Evolutionary conservation across 2,888 invertebrate genomes (phyloP), one percentile per base, ranked within the genome.

Genomic region (Eupeodes luniger): DNA sequence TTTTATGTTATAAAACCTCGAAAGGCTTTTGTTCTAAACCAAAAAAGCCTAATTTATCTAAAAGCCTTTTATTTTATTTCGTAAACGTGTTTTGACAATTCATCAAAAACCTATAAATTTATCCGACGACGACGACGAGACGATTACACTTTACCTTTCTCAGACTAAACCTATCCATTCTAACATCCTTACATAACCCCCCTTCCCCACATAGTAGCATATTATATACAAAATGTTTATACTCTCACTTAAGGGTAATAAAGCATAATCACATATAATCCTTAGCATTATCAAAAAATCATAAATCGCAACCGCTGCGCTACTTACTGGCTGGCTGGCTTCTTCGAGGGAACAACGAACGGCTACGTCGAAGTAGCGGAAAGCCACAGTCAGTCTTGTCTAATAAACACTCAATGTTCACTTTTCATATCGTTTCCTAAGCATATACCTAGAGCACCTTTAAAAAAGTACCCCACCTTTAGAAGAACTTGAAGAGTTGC

Each of bases 261-360:
- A 84, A 88, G 81, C 78, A 81, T 88, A 88, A 88, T 85, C 88
- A 85, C 85, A 88, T 77, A 88, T 88, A 88, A 88, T 88, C 88
- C 85, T 49, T 62, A 27, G 88, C 88, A 88, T 88, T 81, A 88
- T 88, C 88, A 88, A 88, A 88, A 88, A 81, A 80, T 85, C 88
- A 85, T 88, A 88, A 88, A 88, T 88, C 84, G 51, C 81, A 77
- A 80, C 64, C 40, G 77, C 80, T 84, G 67, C 81, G 19, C 67
- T 47, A 14, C 44, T 62, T 1, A 16, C 40, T 40, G 5, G 16
- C n/a, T n/a, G n/a, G 19, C 16, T 5, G n/a, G 5, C 40, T 16
- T n/a, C 16, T n/a, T n/a, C 40, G 10, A 59, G 27, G 1, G n/a
- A 10, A n/a, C 11, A 62, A 44, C 64, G 19, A 64, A 64, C 47